A percentile compares a stretch with the other conserved stretches of the same genome.
Evolutionary conservation across 2,888 invertebrate species (phyloP).

Genomic region (Agrotis exclamationis): DNA sequence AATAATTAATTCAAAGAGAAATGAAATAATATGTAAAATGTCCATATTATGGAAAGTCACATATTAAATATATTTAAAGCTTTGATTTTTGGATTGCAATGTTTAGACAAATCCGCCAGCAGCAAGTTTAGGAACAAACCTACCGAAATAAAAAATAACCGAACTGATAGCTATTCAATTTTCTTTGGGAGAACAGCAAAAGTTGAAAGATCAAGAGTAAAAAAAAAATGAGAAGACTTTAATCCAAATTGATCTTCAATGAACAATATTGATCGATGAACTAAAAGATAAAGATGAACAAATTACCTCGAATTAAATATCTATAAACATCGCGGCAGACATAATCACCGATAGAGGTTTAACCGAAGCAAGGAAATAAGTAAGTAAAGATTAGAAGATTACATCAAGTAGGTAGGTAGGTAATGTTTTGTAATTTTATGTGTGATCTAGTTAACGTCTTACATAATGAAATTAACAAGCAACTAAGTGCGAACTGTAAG

Average conservation of each 20-base stretch:
- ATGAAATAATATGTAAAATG: too few relatives aligned
- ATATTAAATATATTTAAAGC: neutral
- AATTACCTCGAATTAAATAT: constrained; percentile 1
- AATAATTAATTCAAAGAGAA: neutral
- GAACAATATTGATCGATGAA: neutral
- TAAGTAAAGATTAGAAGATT: constrained; percentile 26
- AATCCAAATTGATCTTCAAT: neutral
- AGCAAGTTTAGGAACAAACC: neutral
- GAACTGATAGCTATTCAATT: too few relatives aligned
- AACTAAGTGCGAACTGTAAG: constrained; percentile 1
- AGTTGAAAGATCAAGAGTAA: neutral
- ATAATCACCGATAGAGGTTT: neutral
- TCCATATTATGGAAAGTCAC: neutral
- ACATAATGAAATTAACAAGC: constrained; percentile 47
- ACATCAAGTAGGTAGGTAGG: constrained; percentile 41
- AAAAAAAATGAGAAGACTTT: neutral
- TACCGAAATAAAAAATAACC: too few relatives aligned
- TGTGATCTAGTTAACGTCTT: constrained; percentile 47
- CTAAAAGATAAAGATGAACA: neutral
- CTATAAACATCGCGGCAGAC: neutral
- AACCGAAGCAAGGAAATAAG: constrained; percentile 3
- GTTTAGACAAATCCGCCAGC: too few relatives aligned
- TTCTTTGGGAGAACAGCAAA: neutral
- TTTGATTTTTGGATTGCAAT: neutral
- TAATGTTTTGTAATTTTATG: constrained; percentile 50